Conservation (phyloP, 2,888 invertebrate species). For the Tinea trinotella region DNA sequence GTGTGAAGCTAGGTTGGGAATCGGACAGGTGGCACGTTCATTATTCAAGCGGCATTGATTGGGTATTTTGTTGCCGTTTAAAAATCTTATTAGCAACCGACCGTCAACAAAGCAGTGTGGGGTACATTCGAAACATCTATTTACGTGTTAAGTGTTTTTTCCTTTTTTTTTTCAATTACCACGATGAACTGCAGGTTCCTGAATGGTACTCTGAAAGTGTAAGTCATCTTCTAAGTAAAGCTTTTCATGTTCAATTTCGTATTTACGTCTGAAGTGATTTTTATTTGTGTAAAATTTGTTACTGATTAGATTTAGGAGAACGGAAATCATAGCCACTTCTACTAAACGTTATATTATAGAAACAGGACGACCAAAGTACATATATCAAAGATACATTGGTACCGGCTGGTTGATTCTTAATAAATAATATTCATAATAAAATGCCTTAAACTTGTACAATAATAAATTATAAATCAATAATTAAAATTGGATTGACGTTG, state of each 20-base stretch:
- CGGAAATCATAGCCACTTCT: too few species aligned
- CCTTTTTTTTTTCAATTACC: constrained; percentile 65
- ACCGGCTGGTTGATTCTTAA: too few species aligned
- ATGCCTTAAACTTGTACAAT: too few species aligned
- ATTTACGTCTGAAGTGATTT: too few species aligned
- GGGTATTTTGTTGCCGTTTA: constrained; percentile 72
- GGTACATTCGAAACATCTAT: constrained; percentile 32
- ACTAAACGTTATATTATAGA: too few species aligned
- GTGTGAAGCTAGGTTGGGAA: constrained; percentile 57
- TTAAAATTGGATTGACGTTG: too few species aligned
- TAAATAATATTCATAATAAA: too few species aligned
- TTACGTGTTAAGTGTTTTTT: constrained; percentile 67
- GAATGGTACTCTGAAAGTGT: constrained; percentile 40
- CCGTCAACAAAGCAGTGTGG: constrained; percentile 53
- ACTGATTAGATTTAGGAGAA: too few species aligned
- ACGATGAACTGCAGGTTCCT: constrained; percentile 53
- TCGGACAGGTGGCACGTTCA: constrained; percentile 66
- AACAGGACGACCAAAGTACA: too few species aligned
- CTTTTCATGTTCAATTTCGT: neutral
- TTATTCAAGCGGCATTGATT: constrained; percentile 72
- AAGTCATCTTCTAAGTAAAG: constrained; percentile 64
- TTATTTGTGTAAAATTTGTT: too few species aligned
- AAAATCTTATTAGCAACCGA: constrained; percentile 70
- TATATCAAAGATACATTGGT: too few species aligned
- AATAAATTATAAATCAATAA: too few species aligned